A percentile compares a stretch with the other conserved stretches of the same genome.
Conservation (phyloP, 2,888 invertebrate genomes). For the Acleris cristana region DNA sequence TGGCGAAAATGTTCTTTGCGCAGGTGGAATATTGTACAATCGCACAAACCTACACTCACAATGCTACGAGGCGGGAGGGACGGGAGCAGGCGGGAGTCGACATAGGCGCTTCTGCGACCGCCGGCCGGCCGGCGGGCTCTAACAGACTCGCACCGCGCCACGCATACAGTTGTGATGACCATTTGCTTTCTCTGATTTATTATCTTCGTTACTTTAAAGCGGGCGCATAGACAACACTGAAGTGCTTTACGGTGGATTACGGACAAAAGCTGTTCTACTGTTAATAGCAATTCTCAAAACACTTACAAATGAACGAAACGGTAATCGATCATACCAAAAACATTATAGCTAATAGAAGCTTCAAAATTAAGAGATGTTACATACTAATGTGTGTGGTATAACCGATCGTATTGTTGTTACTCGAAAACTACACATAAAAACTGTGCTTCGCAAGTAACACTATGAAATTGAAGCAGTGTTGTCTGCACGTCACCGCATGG, state of each 20-base stretch:
- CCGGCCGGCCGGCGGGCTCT: slow-evolving; percentile 43
- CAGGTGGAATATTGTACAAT: slow-evolving; percentile 54
- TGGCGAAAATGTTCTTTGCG: slow-evolving; percentile 62
- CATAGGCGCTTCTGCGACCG: slow-evolving; percentile 75
- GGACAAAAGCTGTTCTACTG: slow-evolving; percentile 7
- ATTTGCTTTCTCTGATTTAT: slow-evolving; percentile 73
- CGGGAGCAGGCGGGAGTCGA: slow-evolving; percentile 52
- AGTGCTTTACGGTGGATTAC: slow-evolving; percentile 10
- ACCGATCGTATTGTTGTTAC: slow-evolving; percentile 19
- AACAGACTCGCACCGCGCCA: slow-evolving; percentile 72
- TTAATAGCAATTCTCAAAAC: background rate
- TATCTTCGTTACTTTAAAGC: slow-evolving; percentile 49
- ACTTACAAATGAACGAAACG: background rate
- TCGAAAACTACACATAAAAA: background rate
- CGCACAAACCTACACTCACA: slow-evolving; percentile 55
- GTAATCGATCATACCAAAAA: slow-evolving; percentile 19
- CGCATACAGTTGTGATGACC: slow-evolving; percentile 78
- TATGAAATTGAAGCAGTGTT: slow-evolving; percentile 48
- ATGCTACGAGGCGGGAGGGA: slow-evolving; percentile 52
- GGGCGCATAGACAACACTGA: slow-evolving; percentile 69
- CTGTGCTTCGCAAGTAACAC: slow-evolving; percentile 4
- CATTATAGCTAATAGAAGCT: background rate
- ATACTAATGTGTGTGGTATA: background rate
- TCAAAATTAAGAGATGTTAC: background rate
- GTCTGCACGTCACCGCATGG: slow-evolving; percentile 52